These are phyloP conservation scores for Epinephelus fuscoguttatus DNA, from an alignment of 2,113 vertebrate species.

Conservation along the genomic window DNA sequence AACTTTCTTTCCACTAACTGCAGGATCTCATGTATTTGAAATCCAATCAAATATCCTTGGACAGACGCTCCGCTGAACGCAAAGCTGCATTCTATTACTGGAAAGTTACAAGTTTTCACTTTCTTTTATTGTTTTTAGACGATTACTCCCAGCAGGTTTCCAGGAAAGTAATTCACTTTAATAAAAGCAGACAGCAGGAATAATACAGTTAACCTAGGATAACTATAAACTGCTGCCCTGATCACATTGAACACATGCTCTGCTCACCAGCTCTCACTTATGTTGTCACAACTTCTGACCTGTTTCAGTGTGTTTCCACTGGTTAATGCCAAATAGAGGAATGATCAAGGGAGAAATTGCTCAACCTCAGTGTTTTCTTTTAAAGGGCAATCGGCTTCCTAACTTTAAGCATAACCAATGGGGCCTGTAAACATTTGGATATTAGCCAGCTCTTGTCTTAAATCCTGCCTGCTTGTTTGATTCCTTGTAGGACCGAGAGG, in stretches of 20 bases:
- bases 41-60: slow-evolving; percentile 47
- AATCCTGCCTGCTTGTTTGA: slow-evolving; percentile 4
- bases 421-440: slow-evolving; percentile 52
- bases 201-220: slow-evolving; percentile 72
- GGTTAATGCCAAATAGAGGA: slow-evolving; percentile 66
- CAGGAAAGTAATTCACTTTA: slow-evolving; percentile 64
- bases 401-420: slow-evolving; percentile 40
- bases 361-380: slow-evolving; percentile 60
- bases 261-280: slow-evolving; percentile 53
- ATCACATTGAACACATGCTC: slow-evolving; percentile 51
- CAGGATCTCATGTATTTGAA: slow-evolving; percentile 42
- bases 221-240: slow-evolving; percentile 60
- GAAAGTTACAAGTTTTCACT: slow-evolving; percentile 56
- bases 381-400: slow-evolving; percentile 42
- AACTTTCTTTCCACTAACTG: slow-evolving; percentile 40
- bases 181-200: slow-evolving; percentile 73
- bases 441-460: slow-evolving; percentile 33
- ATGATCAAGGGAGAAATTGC: slow-evolving; percentile 51
- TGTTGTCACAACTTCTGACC: slow-evolving; percentile 68
- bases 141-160: slow-evolving; percentile 72
- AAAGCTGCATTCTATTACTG: slow-evolving; percentile 42
- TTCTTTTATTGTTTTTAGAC: slow-evolving; percentile 68
- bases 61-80: slow-evolving; percentile 30
- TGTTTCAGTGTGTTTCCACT: slow-evolving; percentile 50
- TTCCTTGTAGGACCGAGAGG: slow-evolving; percentile 14